Evolutionary conservation across 2,888 invertebrate genomes (phyloP).

Genomic region (Caradrina clavipalpis): DNA sequence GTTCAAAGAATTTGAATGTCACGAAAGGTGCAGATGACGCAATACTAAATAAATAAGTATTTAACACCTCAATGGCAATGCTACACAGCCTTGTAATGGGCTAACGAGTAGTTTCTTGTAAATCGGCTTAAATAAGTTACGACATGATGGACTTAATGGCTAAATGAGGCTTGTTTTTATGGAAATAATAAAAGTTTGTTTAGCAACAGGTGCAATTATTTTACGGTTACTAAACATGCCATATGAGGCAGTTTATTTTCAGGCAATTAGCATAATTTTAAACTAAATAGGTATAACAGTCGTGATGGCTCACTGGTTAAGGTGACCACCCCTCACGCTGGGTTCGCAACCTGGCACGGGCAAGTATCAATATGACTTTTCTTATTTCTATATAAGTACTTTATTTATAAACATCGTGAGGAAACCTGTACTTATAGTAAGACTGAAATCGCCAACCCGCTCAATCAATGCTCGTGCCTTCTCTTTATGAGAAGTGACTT

Average conservation of each 20-base stretch:
- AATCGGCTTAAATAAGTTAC: constrained; percentile 28
- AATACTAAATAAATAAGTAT: constrained; percentile 30
- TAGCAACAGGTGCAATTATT: background rate
- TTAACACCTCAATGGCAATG: constrained; percentile 28
- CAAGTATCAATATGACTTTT: too few relatives aligned
- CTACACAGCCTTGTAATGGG: constrained; percentile 37
- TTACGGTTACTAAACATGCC: background rate
- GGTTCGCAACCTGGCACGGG: too few relatives aligned
- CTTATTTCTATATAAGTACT: too few relatives aligned
- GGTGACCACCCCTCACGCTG: too few relatives aligned
- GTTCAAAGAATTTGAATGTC: constrained; percentile 18
- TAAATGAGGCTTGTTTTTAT: constrained; percentile 25
- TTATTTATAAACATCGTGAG: too few relatives aligned
- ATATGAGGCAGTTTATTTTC: background rate
- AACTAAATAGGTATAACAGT: background rate
- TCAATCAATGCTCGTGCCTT: too few relatives aligned
- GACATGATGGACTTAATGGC: background rate
- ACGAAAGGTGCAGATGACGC: constrained; percentile 22
- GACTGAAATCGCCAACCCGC: too few relatives aligned
- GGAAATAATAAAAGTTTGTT: background rate
- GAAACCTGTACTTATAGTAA: too few relatives aligned
- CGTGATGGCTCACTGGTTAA: too few relatives aligned
- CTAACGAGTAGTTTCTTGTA: constrained; percentile 32
- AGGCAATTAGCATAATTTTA: background rate
- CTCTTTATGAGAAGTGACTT: too few relatives aligned